Base-by-base conservation (phyloP, 2,888 invertebrate genomes). In the Agriopis leucophaearia region DNA sequence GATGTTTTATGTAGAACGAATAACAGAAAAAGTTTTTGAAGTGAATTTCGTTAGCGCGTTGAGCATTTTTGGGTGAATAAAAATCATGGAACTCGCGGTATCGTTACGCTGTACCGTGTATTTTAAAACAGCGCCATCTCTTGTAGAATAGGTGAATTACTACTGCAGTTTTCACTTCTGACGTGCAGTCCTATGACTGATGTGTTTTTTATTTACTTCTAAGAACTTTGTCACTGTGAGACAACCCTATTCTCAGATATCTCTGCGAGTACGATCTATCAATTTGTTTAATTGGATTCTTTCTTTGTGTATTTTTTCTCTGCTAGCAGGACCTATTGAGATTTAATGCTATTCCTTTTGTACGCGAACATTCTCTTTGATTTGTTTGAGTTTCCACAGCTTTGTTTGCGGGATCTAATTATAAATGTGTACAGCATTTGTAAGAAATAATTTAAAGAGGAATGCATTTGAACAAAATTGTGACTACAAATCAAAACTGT, bases 201-300 rank as follows among this genome's bases (percentile, higher is more conserved):
- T n/a, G n/a, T n/a, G n/a, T n/a, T n/a, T n/a, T n/a, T n/a, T n/a
- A n/a, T n/a, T n/a, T 27, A 27, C 27, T 5, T 27, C 27, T 27
- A 27, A 27, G 0, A 27, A 5, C 15, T 45, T 47, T 27, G 8
- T 42, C 55, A 8, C 42, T n/a, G 13, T 6, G 56, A 36, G 61
- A 7, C 56, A 69, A 52, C 68, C 68, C 64, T 69, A 64, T 27
- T 18, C 44, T 38, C 45, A 5, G 35, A 60, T 75, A 74, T 73
- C 77, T 82, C 76, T 78, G 80, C 75, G 78, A 81, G 83, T 81
- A 78, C 85, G 84, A 91, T 90, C 90, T 86, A 89, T 90, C 90
- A 91, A 91, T 91, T 91, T 89, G 88, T 91, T 90, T 90, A 90
- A 91, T 91, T 91, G 90, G 87, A 91, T 90, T 90, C 88, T 83